Conservation (phyloP, 2,113 vertebrate species). For the Micronycteris hirsuta region DNA sequence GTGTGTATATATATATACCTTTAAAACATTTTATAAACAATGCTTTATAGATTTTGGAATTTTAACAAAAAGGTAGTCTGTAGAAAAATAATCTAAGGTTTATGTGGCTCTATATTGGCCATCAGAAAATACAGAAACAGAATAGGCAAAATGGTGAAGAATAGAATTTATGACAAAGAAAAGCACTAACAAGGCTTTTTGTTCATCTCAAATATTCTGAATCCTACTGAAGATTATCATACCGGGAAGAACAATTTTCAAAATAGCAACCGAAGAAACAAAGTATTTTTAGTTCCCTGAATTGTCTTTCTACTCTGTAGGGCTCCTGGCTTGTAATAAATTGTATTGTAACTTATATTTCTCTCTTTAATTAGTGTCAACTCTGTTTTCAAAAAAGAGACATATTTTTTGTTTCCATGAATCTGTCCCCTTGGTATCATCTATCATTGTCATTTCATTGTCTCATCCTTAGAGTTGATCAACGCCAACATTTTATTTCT, state of each 20-base stretch:
- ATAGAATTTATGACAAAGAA: background rate
- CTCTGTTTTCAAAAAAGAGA: constrained; percentile 21
- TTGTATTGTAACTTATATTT: constrained; percentile 1
- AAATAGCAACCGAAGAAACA: constrained; percentile 12
- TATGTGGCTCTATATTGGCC: background rate
- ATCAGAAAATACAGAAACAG: background rate
- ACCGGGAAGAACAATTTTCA: background rate
- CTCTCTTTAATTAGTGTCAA: background rate
- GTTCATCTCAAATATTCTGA: background rate
- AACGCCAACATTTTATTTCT: background rate
- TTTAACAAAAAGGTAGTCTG: background rate
- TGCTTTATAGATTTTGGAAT: background rate
- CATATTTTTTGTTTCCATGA: background rate
- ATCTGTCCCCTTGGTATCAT: background rate
- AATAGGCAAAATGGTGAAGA: background rate
- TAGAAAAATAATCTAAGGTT: background rate
- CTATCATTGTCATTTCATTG: background rate
- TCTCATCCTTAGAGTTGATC: background rate
- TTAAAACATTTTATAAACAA: background rate
- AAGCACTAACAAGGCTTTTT: background rate
- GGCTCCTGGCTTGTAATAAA: background rate
- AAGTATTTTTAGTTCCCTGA: background rate
- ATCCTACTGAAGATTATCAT: background rate
- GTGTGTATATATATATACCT: background rate
- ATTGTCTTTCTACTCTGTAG: background rate